A percentile compares a stretch with the other conserved stretches of the same genome.
phyloP scores from a whole-genome alignment of 2,113 vertebrate species.

The Isichthys henryi region DNA sequence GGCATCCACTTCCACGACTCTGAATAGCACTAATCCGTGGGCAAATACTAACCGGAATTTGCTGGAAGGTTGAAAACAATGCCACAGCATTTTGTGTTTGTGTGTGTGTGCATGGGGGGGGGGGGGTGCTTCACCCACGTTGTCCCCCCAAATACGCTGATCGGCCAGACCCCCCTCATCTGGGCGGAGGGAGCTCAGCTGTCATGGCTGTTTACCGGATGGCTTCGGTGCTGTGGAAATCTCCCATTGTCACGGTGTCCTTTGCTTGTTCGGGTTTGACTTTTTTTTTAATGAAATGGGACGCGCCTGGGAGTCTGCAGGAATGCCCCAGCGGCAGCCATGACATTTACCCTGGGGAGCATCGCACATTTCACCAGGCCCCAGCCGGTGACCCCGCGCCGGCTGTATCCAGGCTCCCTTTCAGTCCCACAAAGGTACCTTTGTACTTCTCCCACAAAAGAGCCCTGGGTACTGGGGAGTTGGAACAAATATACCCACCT shows the following conservation, averaged over 20 bases:
- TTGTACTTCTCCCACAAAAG: neutral
- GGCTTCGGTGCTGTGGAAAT: neutral
- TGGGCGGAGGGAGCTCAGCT: neutral
- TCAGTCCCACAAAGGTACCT: neutral
- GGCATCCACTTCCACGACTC: neutral
- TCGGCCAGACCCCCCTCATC: neutral
- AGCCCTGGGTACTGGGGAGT: neutral
- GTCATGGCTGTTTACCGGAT: neutral
- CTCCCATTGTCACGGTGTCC: neutral
- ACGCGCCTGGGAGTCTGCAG: neutral
- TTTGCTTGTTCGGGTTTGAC: neutral
- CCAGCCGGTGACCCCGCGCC: neutral
- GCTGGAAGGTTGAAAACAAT: slow-evolving; percentile 1
- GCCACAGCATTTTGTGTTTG: neutral
- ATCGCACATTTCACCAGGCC: neutral
- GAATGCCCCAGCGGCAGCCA: neutral
- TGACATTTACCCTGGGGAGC: neutral
- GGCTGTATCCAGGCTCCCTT: neutral
- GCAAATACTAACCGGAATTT: slow-evolving; percentile 4
- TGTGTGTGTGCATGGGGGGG: neutral
- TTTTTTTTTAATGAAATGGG: slow-evolving; percentile 5
- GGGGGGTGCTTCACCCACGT: neutral
- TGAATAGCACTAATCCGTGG: slow-evolving; percentile 7
- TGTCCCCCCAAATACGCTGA: neutral
- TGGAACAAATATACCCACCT: neutral